Base-by-base conservation (phyloP, 2,797 vertebrate species). In the Rhinella marina region DNA sequence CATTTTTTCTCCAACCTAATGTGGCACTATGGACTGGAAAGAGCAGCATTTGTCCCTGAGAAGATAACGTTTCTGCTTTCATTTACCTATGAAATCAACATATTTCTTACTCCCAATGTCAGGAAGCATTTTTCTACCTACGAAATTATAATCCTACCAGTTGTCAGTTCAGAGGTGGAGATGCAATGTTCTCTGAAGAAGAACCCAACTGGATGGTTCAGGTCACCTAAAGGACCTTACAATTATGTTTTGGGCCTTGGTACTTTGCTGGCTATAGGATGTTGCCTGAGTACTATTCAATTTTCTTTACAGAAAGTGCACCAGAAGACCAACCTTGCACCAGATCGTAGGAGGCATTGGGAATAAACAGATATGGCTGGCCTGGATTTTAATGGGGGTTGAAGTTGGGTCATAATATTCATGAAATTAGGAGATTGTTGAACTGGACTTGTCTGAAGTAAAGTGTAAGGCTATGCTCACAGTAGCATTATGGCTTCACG, bases 1-100 rank as follows among this genome's bases (percentile, higher is more conserved):
- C 96, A 96, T 96, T 96, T 97, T 97, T 96, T 93, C 95, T 96
- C 95, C 96, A 96, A 97, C 97, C 97, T 97, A 97, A 95, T 95
- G 94, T 95, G 96, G 95, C 96, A 93, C 96, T 94, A 96, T 97
- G 95, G 95, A 95, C 96, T 93, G 93, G 93, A 95, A 91, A 94
- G 96, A 41, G 64, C 70, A 76, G 61, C 13, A 25, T 73, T 72
- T 59, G 68, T 59, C 68, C 57, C 19, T n/a, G 59, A 11, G 70
- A 29, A 25, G 68, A 27, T 21, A 68, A 7, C 1, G 25, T n/a
- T 73, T 57, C 5, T 32, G 66, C 52, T 84, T 84, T 57, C 32
- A 83, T 56, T 21, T 52, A 72, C 27, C 21, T n/a, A 21, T 73
- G 19, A 73, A 59, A 73, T 73, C 52, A 57, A 72, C 25, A 56